phyloP scores from a whole-genome alignment of 2,888 invertebrate genomes.

The Belgica antarctica region DNA sequence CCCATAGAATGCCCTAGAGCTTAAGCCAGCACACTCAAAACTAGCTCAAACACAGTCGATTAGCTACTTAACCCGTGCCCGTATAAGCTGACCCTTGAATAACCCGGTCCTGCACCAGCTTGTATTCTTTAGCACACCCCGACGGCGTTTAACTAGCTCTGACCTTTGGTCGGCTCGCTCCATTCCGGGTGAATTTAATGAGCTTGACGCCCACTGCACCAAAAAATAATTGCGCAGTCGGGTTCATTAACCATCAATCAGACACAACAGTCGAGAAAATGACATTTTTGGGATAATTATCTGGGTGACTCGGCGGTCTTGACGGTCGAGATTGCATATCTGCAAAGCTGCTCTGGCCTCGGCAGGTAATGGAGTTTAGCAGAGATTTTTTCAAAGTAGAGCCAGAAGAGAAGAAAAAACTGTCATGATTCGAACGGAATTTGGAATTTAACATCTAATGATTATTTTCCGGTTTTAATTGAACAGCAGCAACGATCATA shows the following conservation, averaged over 20 bases:
- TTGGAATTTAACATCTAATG: background rate
- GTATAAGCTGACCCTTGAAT: too few relatives aligned
- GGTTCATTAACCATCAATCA: background rate
- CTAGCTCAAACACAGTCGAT: too few relatives aligned
- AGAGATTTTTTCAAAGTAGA: background rate
- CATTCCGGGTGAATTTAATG: background rate
- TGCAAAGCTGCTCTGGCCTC: too few relatives aligned
- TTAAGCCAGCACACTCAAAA: too few relatives aligned
- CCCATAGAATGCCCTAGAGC: too few relatives aligned
- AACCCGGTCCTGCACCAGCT: too few relatives aligned
- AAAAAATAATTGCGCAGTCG: background rate
- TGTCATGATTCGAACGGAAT: constrained; percentile 29
- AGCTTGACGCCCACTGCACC: background rate
- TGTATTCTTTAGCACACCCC: too few relatives aligned
- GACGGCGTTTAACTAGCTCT: too few relatives aligned
- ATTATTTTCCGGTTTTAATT: constrained; percentile 38
- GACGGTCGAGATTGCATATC: background rate
- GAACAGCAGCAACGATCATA: background rate
- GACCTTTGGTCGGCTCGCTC: background rate
- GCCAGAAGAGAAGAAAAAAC: background rate
- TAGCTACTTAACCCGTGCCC: too few relatives aligned
- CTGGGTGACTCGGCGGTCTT: background rate
- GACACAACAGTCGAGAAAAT: background rate
- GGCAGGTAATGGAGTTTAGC: constrained; percentile 3
- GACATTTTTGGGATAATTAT: background rate